Conservation (phyloP, 35 echinoderm and acorn worm genomes). For the Heliocidaris tuberculata region DNA sequence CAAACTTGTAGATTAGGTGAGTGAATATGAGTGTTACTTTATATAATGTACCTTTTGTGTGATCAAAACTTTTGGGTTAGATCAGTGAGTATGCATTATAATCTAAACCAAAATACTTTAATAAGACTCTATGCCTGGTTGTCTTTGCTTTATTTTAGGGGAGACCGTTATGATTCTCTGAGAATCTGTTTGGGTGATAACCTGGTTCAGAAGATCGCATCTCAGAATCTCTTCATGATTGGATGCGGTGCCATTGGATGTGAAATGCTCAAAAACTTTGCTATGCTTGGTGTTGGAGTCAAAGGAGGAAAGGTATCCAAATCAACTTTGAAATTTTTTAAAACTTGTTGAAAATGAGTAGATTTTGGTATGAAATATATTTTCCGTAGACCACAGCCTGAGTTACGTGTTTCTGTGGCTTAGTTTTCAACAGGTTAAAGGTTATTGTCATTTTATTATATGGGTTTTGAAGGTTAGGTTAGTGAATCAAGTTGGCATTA, state of each 20-base stretch:
- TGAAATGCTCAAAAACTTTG: conserved; percentile 99
- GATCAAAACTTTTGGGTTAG: too few species aligned
- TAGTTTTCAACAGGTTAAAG: neutral
- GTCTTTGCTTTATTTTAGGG: conserved; percentile 47
- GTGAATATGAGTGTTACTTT: too few species aligned
- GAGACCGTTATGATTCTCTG: conserved; percentile 84
- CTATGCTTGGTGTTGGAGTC: conserved; percentile 68
- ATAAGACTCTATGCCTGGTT: neutral
- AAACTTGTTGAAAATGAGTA: neutral
- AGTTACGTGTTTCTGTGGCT: neutral
- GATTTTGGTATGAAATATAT: neutral
- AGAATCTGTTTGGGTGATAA: conserved; percentile 86
- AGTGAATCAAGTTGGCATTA: too few species aligned
- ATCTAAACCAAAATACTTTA: too few species aligned
- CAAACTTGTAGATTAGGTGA: too few species aligned
- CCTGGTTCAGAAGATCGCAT: conserved; percentile 53
- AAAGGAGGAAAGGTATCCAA: conserved; percentile 57
- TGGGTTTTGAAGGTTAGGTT: too few species aligned
- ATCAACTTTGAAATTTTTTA: neutral
- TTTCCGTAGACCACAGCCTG: too few species aligned
- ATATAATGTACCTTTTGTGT: too few species aligned
- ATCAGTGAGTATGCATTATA: too few species aligned
- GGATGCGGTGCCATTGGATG: conserved; percentile 99
- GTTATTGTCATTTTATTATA: neutral
- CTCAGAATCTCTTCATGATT: conserved; percentile 91